A percentile compares a stretch with the other conserved stretches of the same genome.
Conservation (phyloP, 2,797 vertebrate genomes). For the Synanceia verrucosa region DNA sequence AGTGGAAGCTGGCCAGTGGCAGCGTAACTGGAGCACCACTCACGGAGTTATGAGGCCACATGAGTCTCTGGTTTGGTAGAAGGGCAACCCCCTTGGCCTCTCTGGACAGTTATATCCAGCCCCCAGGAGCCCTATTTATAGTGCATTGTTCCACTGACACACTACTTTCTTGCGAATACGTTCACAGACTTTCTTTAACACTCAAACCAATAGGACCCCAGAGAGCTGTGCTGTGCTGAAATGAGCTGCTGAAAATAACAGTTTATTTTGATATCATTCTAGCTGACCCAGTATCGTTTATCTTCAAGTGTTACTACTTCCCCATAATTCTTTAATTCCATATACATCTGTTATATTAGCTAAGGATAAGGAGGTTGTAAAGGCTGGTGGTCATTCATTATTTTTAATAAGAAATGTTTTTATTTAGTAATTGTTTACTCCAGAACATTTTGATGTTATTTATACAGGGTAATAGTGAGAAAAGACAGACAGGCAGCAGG, state of each 20-base stretch:
- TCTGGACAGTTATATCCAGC: constrained; percentile 74
- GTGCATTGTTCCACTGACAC: constrained; percentile 82
- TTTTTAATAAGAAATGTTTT: background rate
- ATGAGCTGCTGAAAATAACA: constrained; percentile 29
- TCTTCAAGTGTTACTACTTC: background rate
- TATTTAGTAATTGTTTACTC: background rate
- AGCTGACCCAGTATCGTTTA: background rate
- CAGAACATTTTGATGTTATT: background rate
- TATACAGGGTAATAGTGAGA: background rate
- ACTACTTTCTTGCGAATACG: constrained; percentile 69
- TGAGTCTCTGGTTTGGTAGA: constrained; percentile 63
- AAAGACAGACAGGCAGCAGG: background rate
- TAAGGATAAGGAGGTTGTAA: background rate
- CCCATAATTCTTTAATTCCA: background rate
- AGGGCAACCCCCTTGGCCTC: constrained; percentile 75
- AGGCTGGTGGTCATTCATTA: background rate
- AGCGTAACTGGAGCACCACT: constrained; percentile 67
- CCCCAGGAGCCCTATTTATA: constrained; percentile 77
- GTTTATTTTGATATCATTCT: constrained; percentile 26
- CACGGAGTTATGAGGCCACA: constrained; percentile 57
- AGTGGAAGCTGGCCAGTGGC: constrained; percentile 45
- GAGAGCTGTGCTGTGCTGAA: constrained; percentile 24
- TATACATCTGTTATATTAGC: background rate
- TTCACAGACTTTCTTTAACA: constrained; percentile 34
- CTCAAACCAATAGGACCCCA: constrained; percentile 28